Conservation (phyloP, 2,797 vertebrate genomes). For the Sphaeramia orbicularis region DNA sequence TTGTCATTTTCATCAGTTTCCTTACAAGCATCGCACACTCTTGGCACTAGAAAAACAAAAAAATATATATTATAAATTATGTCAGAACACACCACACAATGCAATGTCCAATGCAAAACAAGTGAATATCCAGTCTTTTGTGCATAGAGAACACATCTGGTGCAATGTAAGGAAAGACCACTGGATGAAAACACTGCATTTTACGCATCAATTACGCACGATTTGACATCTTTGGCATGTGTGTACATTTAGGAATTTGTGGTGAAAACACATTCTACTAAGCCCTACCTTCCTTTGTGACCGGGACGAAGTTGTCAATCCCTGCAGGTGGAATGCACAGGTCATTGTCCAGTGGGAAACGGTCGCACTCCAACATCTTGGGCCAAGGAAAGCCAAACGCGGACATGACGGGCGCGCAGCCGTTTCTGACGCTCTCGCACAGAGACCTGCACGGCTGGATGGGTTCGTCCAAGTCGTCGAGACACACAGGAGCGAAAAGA, state of each 20-base stretch:
- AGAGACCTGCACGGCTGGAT: slow-evolving; percentile 96
- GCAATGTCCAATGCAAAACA: not conserved
- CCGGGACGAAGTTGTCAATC: slow-evolving; percentile 86
- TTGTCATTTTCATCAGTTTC: slow-evolving; percentile 95
- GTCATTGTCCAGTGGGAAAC: slow-evolving; percentile 95
- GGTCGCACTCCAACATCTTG: slow-evolving; percentile 94
- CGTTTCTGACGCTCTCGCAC: slow-evolving; percentile 92
- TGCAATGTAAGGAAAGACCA: not conserved
- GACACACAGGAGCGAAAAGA: slow-evolving; percentile 96
- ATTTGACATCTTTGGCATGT: too few relatives aligned
- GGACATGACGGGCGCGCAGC: slow-evolving; percentile 97
- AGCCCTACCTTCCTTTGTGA: slow-evolving; percentile 90
- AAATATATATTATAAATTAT: not conserved
- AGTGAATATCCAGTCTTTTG: not conserved
- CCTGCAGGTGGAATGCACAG: slow-evolving; percentile 94
- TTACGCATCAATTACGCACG: not conserved
- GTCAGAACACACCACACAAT: not conserved
- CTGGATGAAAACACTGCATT: not conserved
- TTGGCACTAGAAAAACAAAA: slow-evolving; percentile 85
- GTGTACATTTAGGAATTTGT: too few relatives aligned
- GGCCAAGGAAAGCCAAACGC: slow-evolving; percentile 98
- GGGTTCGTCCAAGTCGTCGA: slow-evolving; percentile 95
- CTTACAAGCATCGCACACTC: slow-evolving; percentile 96
- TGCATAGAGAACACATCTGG: not conserved
- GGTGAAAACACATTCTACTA: not conserved